A percentile compares a stretch with the other conserved stretches of the same genome.
Conservation (phyloP, 2,113 vertebrate genomes). For the Scortum barcoo region DNA sequence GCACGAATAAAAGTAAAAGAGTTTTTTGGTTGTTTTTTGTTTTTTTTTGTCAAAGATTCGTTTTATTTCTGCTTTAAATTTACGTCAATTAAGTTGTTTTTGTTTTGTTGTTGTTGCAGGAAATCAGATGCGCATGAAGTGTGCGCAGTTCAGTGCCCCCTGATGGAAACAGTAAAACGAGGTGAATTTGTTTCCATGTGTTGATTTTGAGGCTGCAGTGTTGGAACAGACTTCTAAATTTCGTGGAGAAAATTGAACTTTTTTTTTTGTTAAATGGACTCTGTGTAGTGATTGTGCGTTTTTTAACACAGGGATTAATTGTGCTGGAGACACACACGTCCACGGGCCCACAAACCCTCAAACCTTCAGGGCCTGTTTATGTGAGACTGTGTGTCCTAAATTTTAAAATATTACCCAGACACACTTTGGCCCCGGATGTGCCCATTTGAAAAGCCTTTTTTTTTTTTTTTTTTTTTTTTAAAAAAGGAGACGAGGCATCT, state of each 20-base stretch:
- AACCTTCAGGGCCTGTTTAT: background rate
- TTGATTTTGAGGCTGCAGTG: too few relatives aligned
- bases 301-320: too few relatives aligned
- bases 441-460: background rate
- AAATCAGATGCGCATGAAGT: background rate
- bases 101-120: background rate
- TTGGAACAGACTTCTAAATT: background rate
- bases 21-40: background rate
- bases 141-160: background rate
- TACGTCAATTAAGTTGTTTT: background rate
- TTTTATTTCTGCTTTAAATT: background rate
- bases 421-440: background rate
- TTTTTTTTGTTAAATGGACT: background rate
- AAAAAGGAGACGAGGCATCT: conserved; percentile 19
- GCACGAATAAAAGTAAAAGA: too few relatives aligned
- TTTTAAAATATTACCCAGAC: too few relatives aligned
- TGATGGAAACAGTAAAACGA: background rate
- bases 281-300: too few relatives aligned
- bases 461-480: too few relatives aligned
- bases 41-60: background rate
- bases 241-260: background rate
- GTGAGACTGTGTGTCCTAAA: too few relatives aligned
- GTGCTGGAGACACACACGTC: too few relatives aligned
- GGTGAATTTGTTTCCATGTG: background rate
- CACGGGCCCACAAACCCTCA: background rate